These are phyloP conservation scores for Arion vulgaris DNA, from an alignment of 1,140 invertebrate species.

Conservation along the genomic window DNA sequence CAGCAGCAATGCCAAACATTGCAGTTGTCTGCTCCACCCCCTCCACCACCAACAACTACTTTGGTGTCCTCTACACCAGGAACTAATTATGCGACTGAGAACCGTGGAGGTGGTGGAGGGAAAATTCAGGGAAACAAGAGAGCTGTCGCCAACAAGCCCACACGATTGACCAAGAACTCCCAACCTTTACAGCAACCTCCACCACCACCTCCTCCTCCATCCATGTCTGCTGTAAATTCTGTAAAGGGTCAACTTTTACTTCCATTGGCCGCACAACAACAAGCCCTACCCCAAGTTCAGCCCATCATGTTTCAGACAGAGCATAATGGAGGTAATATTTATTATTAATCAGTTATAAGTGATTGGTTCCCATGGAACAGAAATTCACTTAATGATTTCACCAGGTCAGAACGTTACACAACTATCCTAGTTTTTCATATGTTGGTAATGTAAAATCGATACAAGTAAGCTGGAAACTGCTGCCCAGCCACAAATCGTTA, in stretches of 20 bases:
- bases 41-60: constrained; percentile 23
- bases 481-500: too few relatives aligned
- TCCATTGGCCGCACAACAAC: constrained; percentile 39
- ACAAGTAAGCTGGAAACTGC: too few relatives aligned
- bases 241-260: constrained; percentile 12
- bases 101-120: constrained; percentile 42
- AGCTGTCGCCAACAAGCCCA: constrained; percentile 40
- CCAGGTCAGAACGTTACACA: too few relatives aligned
- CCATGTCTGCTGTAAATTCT: constrained; percentile 8
- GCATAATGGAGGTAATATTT: constrained; percentile 44
- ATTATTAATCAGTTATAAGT: too few relatives aligned
- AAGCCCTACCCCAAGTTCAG: constrained; percentile 19
- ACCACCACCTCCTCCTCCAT: constrained; percentile 36
- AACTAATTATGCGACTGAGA: constrained; percentile 42
- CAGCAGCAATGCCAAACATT: constrained; percentile 40
- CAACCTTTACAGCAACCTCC: constrained; percentile 40
- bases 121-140: constrained; percentile 45
- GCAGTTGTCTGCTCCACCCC: constrained; percentile 30
- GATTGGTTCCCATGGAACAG: background rate
- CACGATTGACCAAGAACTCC: constrained; percentile 43
- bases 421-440: too few relatives aligned
- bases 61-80: constrained; percentile 44
- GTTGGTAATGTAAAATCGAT: too few relatives aligned
- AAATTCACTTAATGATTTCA: too few relatives aligned
- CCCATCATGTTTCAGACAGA: constrained; percentile 44